Evolutionary conservation across 2,113 vertebrate species (phyloP), one percentile per base, ranked within the genome.

Genomic region (Bucco capensis): DNA sequence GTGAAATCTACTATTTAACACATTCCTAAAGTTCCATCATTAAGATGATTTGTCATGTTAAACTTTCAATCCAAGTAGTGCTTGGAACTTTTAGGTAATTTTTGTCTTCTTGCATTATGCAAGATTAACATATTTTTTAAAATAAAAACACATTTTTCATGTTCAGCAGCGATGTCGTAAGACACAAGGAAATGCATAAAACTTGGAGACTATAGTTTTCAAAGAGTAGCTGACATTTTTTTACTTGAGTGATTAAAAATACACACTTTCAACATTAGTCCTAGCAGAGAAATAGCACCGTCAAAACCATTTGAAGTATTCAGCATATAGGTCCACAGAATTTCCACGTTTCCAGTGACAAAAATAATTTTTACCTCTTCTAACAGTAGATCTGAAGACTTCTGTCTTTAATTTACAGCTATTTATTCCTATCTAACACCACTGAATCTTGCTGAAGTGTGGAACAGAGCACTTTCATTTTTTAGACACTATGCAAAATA

Each of bases 181-280:
- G 25, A 62, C 54, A 56, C n/a, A 83, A 65, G 44, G 31, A 91
- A 80, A 90, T 19, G 12, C 23, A 30, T 5, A 70, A 71, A 58
- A 33, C 14, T 69, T 65, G 47, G 9, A 77, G 21, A 49, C 8
- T 40, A 4, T 10, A 14, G 31, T 14, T 40, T 74, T 70, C 38
- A 73, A 37, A 30, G 7, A 38, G 17, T n/a, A 74, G 62, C 6
- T 46, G 17, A 24, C 3, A 25, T 42, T 53, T 69, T 66, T 60
- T 81, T 27, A 77, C 11, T 77, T 10, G 9, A 86, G 31, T 35
- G 27, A 15, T 27, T 56, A 51, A 35, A 58, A 86, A 35, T 3
- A 49, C 0, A 0, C 3, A 10, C 2, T 21, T 58, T 40, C 35
- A 88, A n/a, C 50, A 70, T n/a, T 44, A 46, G 9, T 31, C 27